These are phyloP conservation scores for Brotula barbata DNA, from an alignment of 2,797 vertebrate species.

Conservation along the genomic window DNA sequence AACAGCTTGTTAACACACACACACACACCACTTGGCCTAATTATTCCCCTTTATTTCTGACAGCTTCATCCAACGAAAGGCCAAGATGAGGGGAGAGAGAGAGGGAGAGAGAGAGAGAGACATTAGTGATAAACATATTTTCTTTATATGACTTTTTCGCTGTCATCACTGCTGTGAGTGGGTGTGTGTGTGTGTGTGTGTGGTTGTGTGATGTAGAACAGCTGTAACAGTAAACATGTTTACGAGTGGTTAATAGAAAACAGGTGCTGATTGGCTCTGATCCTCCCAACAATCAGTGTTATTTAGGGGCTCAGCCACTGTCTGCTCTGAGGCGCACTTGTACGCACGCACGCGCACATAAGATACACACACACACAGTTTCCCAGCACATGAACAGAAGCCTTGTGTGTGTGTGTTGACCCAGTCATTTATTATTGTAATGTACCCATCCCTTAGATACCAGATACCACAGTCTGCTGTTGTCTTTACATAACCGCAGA, in stretches of 20 bases:
- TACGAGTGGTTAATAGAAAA: conserved; percentile 90
- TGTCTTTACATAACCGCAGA: conserved; percentile 57
- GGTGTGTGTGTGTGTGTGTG: conserved; percentile 11
- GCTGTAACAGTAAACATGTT: conserved; percentile 95
- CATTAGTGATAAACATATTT: conserved; percentile 57
- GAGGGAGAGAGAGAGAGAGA: conserved; percentile 3
- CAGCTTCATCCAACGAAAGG: conserved; percentile 52
- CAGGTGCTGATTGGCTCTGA: conserved; percentile 85
- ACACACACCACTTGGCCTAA: conserved; percentile 56
- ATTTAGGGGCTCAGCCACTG: conserved; percentile 46
- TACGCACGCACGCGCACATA: background rate
- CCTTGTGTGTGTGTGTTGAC: background rate
- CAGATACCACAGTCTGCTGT: conserved; percentile 38
- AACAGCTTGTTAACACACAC: conserved; percentile 71
- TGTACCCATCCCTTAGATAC: conserved; percentile 15
- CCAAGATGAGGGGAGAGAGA: conserved; percentile 40
- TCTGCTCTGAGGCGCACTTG: conserved; percentile 41
- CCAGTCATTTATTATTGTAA: conserved; percentile 29
- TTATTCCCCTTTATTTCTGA: conserved; percentile 40
- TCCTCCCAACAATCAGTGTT: conserved; percentile 70
- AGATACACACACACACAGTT: background rate
- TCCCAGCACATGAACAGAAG: conserved; percentile 7
- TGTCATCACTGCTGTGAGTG: conserved; percentile 8
- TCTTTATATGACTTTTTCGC: conserved; percentile 27
- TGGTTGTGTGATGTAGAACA: conserved; percentile 83